Evolutionary conservation across 2,113 vertebrate species (phyloP), one percentile per base, ranked within the genome.

Genomic region (Morphnarchus princeps): DNA sequence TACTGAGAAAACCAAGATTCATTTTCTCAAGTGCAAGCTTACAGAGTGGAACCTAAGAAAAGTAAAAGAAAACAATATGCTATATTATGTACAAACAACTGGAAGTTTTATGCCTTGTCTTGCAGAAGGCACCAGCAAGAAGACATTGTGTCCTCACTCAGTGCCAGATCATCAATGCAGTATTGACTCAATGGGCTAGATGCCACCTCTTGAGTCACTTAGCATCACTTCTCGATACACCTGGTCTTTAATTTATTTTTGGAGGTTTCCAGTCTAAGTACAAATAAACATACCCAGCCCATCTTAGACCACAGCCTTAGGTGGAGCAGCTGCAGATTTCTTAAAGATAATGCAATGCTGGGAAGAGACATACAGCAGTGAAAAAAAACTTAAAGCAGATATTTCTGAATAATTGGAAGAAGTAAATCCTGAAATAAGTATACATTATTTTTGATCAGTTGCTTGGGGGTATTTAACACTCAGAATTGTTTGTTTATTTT

Each of bases 231-330:
- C 90, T 67, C 66, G 9, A 93, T 91, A 71, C 92, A 96, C 94
- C 96, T 97, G 96, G 83, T 9, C 77, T 94, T 57, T n/a, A 50
- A 7, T 62, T 96, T 93, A 92, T 97, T 97, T 96, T 87, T 87
- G 84, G 90, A 96, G 90, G 76, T 91, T 97, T 95, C 65, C 82
- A 85, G 65, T 61, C 89, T 40, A 65, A 94, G 92, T 67, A 84
- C 93, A 97, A 98, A 96, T 92, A 97, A 97, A 97, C 94, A 96
- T 61, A 63, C 58, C 85, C 93, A 89, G 86, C 78, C 95, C 82
- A 49, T 82, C 52, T n/a, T 3, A 25, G 82, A 82, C 94, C 97
- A 69, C 93, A 89, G 81, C 89, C 79, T 74, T 78, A 90, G 96
- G 94, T 71, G 94, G 94, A 93, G 93, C 92, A 85, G 95, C 84